Evolutionary conservation across 2,797 vertebrate genomes (phyloP).

Genomic region (Kryptolebias ocellatus): DNA sequence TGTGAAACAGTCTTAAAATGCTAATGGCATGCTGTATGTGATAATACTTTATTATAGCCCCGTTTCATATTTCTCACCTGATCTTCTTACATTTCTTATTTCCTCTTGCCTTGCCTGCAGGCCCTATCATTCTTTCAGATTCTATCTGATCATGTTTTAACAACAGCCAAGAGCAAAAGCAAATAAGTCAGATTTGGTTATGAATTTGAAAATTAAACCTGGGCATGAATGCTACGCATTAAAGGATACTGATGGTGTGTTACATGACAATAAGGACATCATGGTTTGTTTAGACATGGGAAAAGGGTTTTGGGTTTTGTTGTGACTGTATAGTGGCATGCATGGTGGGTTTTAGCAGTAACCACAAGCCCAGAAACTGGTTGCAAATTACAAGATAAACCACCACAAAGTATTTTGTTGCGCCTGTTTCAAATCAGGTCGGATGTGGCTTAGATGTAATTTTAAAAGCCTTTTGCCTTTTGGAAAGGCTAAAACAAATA

Average conservation of each 20-base stretch:
- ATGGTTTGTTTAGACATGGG: constrained; percentile 23
- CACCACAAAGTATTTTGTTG: neutral
- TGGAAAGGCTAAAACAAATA: too few relatives aligned
- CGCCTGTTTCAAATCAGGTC: neutral
- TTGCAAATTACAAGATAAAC: neutral
- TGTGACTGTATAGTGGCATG: constrained; percentile 34
- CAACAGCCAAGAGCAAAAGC: constrained; percentile 41
- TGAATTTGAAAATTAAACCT: constrained; percentile 45
- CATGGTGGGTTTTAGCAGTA: constrained; percentile 40
- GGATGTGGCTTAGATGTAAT: too few relatives aligned
- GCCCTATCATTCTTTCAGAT: constrained; percentile 43
- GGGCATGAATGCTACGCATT: constrained; percentile 45
- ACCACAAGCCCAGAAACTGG: constrained; percentile 5
- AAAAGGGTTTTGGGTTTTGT: constrained; percentile 26
- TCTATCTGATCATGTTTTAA: constrained; percentile 44
- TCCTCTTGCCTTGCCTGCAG: constrained; percentile 43
- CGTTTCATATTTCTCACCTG: constrained; percentile 55
- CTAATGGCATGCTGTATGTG: constrained; percentile 52
- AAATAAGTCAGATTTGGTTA: constrained; percentile 45
- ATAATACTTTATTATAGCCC: constrained; percentile 41
- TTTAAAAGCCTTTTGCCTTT: too few relatives aligned
- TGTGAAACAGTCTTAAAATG: constrained; percentile 50
- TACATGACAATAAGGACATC: constrained; percentile 32
- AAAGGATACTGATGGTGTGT: constrained; percentile 45
- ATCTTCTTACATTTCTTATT: constrained; percentile 17